Base-by-base conservation (phyloP, 2,888 invertebrate species). In the Conus canariensis region DNA sequence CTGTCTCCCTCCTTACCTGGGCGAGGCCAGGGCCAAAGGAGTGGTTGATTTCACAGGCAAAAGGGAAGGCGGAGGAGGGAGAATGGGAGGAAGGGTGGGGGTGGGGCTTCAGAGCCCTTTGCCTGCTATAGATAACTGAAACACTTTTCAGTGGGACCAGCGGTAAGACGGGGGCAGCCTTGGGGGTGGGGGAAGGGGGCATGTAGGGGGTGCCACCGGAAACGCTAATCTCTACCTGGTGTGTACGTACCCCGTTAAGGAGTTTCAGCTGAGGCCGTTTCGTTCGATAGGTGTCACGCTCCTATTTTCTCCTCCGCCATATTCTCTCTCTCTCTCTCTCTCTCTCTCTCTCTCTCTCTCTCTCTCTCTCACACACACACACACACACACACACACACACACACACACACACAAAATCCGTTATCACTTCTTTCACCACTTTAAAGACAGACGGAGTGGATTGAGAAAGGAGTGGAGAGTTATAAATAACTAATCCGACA, bases 271-370 rank as follows among this genome's bases (percentile, higher is more conserved):
- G 25, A 25, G 77, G 77, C 30, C 77, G 77, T 25, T 30, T 30
- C 8, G 25, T n/a, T 77, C 25, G 77, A 77, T 77, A 77, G 77
- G 77, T 77, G 77, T 77, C 77, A 77, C 77, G 77, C 8, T 64
- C 59, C 25, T 59, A 8, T 59, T 16, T 7, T 22, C 30, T 45
- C 30, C 80, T 14, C 80, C 30, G 5, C 30, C 30, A 58, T 30
- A 14, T 45, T 59, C 30, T 80, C 80, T 80, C 80, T 80, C 80
- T 80, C 80, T 80, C 80, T 30, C 45, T 45, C 80, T 80, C 80
- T 80, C 80, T 80, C 80, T 80, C 30, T 80, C 80, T 80, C 80
- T 80, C 30, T 80, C 60, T 64, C 60, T 64, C 60, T 64, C 60
- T 64, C 60, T 64, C 16, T 74, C 74, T 74, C 74, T 74, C 74